Conservation (phyloP, 2,888 invertebrate species). For the Carpatolechia fugitivella region DNA sequence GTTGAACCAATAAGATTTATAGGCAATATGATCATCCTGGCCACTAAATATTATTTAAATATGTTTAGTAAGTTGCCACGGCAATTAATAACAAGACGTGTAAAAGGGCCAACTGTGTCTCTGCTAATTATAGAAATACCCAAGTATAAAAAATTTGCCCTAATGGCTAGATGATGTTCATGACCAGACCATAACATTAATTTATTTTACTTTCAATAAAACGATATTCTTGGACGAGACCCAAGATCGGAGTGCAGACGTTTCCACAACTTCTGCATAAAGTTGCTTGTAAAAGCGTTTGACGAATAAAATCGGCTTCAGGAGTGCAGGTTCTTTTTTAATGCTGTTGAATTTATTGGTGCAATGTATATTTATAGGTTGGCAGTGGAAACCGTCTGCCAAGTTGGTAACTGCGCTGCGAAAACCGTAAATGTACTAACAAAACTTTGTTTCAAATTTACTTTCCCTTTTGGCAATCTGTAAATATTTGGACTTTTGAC, state of each 20-base stretch:
- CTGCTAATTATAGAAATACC: no score
- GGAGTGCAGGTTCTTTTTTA: constrained; percentile 38
- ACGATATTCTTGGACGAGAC: constrained; percentile 41
- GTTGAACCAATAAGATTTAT: no score
- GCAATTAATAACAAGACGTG: no score
- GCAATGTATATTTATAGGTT: constrained; percentile 46
- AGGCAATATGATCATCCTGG: no score
- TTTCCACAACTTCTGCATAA: constrained; percentile 54
- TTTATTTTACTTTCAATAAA: constrained; percentile 26
- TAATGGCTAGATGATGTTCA: background rate
- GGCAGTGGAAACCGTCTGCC: constrained; percentile 40
- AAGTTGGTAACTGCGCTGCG: constrained; percentile 43
- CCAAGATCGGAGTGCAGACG: constrained; percentile 56
- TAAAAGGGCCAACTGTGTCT: no score
- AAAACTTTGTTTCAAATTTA: constrained; percentile 33
- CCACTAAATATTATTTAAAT: no score
- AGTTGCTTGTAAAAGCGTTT: constrained; percentile 54
- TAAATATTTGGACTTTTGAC: background rate
- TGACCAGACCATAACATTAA: background rate
- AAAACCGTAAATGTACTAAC: constrained; percentile 26
- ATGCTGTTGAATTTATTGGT: constrained; percentile 48
- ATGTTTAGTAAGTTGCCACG: no score
- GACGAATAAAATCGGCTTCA: constrained; percentile 47
- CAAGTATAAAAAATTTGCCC: background rate
- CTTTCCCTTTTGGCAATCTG: constrained; percentile 27